These are phyloP conservation scores for Tetranychus piercei DNA, from an alignment of 2,888 invertebrate genomes.

Conservation along the genomic window DNA sequence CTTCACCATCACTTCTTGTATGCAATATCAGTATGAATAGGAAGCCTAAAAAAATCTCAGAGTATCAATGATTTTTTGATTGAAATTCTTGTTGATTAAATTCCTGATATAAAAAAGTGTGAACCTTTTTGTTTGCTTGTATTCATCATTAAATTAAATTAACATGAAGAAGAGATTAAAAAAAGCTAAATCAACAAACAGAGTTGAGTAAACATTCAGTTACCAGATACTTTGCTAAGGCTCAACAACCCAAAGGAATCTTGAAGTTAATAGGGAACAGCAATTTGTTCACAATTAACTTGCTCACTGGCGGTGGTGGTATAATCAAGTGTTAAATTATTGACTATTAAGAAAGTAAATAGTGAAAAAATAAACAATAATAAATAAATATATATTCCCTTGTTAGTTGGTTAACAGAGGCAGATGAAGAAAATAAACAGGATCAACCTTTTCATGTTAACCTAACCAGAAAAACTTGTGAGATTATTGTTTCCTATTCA, in stretches of 20 bases:
- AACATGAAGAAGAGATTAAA: background rate
- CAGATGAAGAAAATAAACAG: too few species aligned
- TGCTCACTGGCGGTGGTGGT: background rate
- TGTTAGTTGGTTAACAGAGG: too few species aligned
- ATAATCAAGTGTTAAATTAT: background rate
- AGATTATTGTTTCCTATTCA: background rate
- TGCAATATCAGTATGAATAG: too few species aligned
- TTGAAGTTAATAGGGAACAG: background rate
- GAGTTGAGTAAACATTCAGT: background rate
- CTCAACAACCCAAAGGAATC: too few species aligned
- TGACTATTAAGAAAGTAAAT: background rate
- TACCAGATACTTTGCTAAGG: background rate
- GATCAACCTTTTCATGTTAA: background rate
- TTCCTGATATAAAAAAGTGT: background rate
- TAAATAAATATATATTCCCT: too few species aligned
- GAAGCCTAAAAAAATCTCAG: background rate
- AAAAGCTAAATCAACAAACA: background rate
- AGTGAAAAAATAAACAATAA: too few species aligned
- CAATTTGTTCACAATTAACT: background rate
- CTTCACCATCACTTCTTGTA: too few species aligned
- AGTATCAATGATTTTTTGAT: background rate
- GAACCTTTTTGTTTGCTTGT: too few species aligned
- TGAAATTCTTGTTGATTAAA: background rate
- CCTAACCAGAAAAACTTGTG: background rate
- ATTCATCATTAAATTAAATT: too few species aligned